Percentiles rank a stretch among this genome's conserved stretches.
Conservation (phyloP, 2,888 invertebrate genomes). For the Schizotus pectinicornis region DNA sequence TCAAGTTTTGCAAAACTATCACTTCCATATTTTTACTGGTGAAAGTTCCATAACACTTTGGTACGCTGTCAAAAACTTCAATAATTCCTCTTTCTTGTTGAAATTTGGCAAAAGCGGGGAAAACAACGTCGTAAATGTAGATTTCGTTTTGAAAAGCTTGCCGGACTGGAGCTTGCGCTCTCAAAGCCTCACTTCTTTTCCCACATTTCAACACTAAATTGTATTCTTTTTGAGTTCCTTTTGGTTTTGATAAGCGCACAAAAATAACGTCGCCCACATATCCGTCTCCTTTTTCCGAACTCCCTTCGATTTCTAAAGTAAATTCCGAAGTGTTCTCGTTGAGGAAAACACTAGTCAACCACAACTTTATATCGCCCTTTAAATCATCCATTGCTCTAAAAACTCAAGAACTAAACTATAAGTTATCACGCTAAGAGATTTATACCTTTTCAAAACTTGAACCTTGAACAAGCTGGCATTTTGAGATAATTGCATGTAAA, state of each 20-base stretch:
- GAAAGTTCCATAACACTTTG: background rate
- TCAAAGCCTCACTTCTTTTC: background rate
- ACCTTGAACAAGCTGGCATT: no score
- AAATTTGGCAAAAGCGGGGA: conserved; percentile 3
- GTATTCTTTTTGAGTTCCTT: background rate
- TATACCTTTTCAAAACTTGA: no score
- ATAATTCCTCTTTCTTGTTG: background rate
- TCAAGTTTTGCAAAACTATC: conserved; percentile 33
- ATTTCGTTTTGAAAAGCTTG: conserved; percentile 11
- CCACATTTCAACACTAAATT: no score
- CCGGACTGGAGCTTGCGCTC: background rate
- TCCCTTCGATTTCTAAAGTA: conserved; percentile 16
- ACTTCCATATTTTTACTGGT: conserved; percentile 10
- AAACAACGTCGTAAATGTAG: conserved; percentile 9
- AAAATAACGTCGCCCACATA: conserved; percentile 10
- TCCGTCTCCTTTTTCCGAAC: conserved; percentile 9
- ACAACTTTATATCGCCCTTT: conserved; percentile 1
- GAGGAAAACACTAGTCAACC: background rate
- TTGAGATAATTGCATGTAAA: no score
- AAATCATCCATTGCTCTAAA: no score
- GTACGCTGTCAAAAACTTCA: background rate
- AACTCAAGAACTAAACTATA: no score
- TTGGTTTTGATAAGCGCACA: background rate
- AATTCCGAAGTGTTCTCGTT: conserved; percentile 18
- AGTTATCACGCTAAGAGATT: no score